Evolutionary conservation across 2,797 vertebrate species (phyloP).

Genomic region (Rhinella marina): DNA sequence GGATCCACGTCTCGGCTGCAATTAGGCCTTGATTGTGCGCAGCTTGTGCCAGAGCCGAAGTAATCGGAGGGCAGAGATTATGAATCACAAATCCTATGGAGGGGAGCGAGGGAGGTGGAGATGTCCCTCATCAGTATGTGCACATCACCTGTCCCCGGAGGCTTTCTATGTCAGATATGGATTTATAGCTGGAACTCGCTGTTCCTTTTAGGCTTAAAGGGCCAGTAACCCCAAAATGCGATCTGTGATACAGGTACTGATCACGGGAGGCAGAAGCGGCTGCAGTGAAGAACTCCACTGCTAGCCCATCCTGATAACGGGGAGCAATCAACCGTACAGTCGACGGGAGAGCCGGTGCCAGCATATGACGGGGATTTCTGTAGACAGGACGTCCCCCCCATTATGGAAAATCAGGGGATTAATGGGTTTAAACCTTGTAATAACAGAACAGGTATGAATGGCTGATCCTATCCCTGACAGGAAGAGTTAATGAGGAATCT

Average conservation of each 20-base stretch:
- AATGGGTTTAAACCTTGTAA: neutral
- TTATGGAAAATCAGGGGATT: neutral
- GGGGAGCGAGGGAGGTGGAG: neutral
- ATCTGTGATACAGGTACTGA: neutral
- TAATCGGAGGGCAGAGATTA: neutral
- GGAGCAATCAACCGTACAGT: neutral
- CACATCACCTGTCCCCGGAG: neutral
- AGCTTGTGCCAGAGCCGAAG: neutral
- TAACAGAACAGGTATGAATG: too few species aligned
- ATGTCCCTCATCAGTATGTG: neutral
- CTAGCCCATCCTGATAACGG: neutral
- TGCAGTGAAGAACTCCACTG: too few species aligned
- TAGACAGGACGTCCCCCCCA: too few species aligned
- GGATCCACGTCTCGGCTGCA: conserved; percentile 17
- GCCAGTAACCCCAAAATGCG: neutral
- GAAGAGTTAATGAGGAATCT: neutral
- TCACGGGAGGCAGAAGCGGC: too few species aligned
- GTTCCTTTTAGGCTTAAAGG: neutral
- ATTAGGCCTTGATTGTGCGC: conserved; percentile 22
- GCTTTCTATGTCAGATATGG: too few species aligned
- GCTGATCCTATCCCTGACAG: neutral
- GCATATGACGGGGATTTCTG: too few species aligned
- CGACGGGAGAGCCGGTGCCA: neutral
- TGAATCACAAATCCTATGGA: too few species aligned
- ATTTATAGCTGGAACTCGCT: too few species aligned